A percentile compares a stretch with the other conserved stretches of the same genome.
These are phyloP conservation scores for Drosophila lutescens DNA, from an alignment of 2,888 invertebrate species.

Conservation along the genomic window DNA sequence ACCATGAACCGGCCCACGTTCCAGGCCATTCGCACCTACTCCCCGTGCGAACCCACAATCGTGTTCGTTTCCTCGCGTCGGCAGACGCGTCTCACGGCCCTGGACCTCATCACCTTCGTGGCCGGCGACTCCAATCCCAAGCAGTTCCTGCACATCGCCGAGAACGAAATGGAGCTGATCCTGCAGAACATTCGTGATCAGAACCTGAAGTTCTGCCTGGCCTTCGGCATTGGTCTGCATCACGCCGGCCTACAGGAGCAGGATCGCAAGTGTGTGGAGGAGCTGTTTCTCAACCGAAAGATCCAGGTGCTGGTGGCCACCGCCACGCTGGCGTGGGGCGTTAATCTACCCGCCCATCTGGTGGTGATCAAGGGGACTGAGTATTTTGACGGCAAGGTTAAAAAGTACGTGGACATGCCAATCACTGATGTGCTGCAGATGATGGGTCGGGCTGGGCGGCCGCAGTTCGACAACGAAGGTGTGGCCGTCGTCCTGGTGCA, in stretches of 20 bases:
- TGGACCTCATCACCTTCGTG: constrained; percentile 96
- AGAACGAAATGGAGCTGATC: constrained; percentile 93
- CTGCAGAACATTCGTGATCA: constrained; percentile 91
- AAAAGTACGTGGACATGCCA: constrained; percentile 99
- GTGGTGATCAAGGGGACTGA: constrained; percentile 99
- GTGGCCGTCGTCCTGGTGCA: constrained; percentile 95
- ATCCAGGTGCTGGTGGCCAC: constrained; percentile 99
- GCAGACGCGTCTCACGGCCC: constrained; percentile 97
- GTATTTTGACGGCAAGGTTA: constrained; percentile 98
- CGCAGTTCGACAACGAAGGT: constrained; percentile 97
- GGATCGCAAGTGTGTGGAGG: constrained; percentile 96
- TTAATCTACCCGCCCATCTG: constrained; percentile 98
- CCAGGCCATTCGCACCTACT: constrained; percentile 96
- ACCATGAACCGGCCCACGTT: constrained; percentile 99
- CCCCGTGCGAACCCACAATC: constrained; percentile 94
- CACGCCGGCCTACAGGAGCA: constrained; percentile 98
- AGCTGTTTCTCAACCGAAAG: constrained; percentile 96
- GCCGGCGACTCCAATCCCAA: constrained; percentile 97
- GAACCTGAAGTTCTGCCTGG: constrained; percentile 95
- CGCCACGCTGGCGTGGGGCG: constrained; percentile 99
- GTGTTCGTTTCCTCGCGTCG: constrained; percentile 98
- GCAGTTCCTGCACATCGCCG: constrained; percentile 96
- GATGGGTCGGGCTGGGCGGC: constrained; percentile 99
- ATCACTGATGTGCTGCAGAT: constrained; percentile 99
- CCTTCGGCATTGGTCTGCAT: constrained; percentile 99